Base-by-base conservation (phyloP, 1,140 invertebrate species). In the Antheraea pernyi region DNA sequence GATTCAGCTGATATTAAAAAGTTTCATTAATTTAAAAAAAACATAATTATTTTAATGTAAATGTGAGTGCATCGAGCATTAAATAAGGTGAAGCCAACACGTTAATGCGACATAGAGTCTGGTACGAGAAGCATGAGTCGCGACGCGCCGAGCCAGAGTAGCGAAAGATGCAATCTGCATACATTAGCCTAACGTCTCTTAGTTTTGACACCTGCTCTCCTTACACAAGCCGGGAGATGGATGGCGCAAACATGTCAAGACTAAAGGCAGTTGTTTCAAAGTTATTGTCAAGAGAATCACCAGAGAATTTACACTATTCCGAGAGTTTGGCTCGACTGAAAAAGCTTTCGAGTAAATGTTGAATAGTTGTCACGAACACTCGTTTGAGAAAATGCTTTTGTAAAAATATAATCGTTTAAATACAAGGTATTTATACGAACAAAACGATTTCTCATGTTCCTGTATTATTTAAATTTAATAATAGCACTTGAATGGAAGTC, bases 201-300 rank as follows among this genome's bases (percentile, higher is more conserved):
- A 89, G 87, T 89, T 91, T 87, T 91, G 86, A 89, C 88, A 91
- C 88, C 88, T 91, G 88, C 88, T 85, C 81, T 77, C 80, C 66
- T 63, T 79, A 85, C 76, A 76, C 69, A 48, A 53, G 70, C 79
- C 67, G 63, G 64, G 68, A 82, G 83, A 89, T 84, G 78, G 82
- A 88, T 89, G 84, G 82, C 78, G 73, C 82, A 88, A 88, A 87
- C 86, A 91, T 83, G 85, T 85, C 78, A 81, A 75, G 81, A 85
- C 79, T 88, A 87, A 82, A 78, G 76, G 67, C 73, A 70, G 68
- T 74, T 72, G 76, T 84, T 82, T 74, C 71, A 81, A 88, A 84
- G 67, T 85, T 76, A 81, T 80, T 77, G 69, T 75, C 46, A 53
- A 53, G 46, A 53, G 46, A 53, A 53, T 53, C 46, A n/a, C 46